Base-by-base conservation (phyloP, 2,113 vertebrate species). In the Rutilus rutilus region DNA sequence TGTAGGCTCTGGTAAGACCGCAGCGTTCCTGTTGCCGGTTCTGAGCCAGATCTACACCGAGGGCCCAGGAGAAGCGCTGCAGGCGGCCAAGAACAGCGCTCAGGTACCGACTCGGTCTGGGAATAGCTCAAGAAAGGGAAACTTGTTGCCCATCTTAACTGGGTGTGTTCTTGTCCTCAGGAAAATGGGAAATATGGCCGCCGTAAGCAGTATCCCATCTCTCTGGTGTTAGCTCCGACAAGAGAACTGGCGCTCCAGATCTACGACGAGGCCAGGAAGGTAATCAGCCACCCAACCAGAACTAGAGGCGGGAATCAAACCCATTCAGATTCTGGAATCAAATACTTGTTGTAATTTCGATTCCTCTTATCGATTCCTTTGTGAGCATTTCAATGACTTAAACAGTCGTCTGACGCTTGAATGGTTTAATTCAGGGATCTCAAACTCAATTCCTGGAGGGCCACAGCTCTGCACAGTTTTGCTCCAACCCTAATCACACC, bases 251-350 rank as follows among this genome's bases (percentile, higher is more conserved):
- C 97, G 12, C 95, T 98, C 50, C 98, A 99, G 92, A 99, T 99
- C 86, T 98, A 99, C 39, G 98, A 99, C 84, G 98, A 99, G 91
- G 96, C 97, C 91, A 95, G 98, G 88, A 99, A 99, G 96, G 97
- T 98, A 92, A 85, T 47, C 3, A 52, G 2, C 42, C n/a, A 3
- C n/a, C 60, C 11, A 17, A 30, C 62, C 62, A 64, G 25, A 27
- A 6, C 25, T 2, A 9, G 39, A 42, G 39, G 8, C 1, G 39
- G 7, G 39, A 42, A 42, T 42, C 39, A 7, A 7, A 42, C n/a
- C n/a, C n/a, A n/a, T n/a, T n/a, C n/a, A n/a, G n/a, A n/a, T n/a
- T n/a, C n/a, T n/a, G 7, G 39, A 42, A 42, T 42, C 39, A 7
- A 7, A 42, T 42, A 42, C 39, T 42, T 42, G 8, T 42, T 42